Evolutionary conservation across 2,113 vertebrate genomes (phyloP), one percentile per base, ranked within the genome.

Genomic region (Sialia sialis): DNA sequence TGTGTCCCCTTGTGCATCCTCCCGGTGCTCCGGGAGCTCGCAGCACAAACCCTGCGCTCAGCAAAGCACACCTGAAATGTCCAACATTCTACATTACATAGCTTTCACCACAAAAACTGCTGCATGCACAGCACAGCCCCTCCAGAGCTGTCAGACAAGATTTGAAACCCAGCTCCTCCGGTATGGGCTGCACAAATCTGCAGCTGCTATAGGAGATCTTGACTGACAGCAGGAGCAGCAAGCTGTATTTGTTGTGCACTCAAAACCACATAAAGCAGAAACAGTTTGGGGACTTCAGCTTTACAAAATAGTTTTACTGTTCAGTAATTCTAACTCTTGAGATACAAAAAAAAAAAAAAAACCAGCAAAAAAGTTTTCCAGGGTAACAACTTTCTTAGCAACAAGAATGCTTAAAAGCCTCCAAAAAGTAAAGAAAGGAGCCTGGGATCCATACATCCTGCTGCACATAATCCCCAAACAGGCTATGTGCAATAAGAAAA

Each of bases 401-500:
- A 62, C 67, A n/a, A 54, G 32, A 56, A 87, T 41, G n/a, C 5
- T 64, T 62, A 62, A 84, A 83, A 76, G 6, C 56, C 16, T 26
- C 10, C 9, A 5, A 41, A 86, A 82, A 55, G 18, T 15, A 69
- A 72, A 60, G 44, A 16, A 83, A 21, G 11, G 41, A 93, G 36
- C 16, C 23, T 10, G 17, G 46, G 25, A 86, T 92, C 34, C 52
- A 84, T 69, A 73, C 58, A 67, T 81, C 30, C 52, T 81, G 39
- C 58, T 66, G 56, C n/a, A 73, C 32, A 64, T 66, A 92, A 74
- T 95, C 62, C 91, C 74, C 36, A 77, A 95, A 79, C 17, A 94
- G 62, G 22, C 18, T 79, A 38, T 29, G 34, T 38, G 69, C 55
- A 94, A 95, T 91, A 90, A 94, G 91, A 90, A 89, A 85, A 78